Percentiles rank a stretch among this genome's conserved stretches.
Conservation (phyloP, 1,140 invertebrate genomes). For the Euura lappo region DNA sequence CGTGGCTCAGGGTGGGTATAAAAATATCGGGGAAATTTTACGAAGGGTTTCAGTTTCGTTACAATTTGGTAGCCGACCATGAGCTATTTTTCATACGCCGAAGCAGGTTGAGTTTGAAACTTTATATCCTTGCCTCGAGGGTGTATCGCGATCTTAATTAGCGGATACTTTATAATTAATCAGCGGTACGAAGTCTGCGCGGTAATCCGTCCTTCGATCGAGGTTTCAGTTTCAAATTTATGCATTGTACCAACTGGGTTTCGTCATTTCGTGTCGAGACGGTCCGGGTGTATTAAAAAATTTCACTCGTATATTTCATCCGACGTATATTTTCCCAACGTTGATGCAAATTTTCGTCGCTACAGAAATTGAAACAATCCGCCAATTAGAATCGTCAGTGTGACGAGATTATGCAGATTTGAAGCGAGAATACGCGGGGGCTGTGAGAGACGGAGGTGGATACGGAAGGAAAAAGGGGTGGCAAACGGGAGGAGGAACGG, state of each 20-base stretch:
- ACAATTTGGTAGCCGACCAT: neutral
- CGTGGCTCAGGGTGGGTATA: neutral
- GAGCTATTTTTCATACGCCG: neutral
- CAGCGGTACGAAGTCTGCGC: too few species aligned
- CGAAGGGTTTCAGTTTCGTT: neutral
- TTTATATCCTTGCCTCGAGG: neutral
- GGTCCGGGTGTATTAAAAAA: neutral
- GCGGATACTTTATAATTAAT: neutral
- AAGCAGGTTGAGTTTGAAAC: neutral
- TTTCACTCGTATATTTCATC: neutral
- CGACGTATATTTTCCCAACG: conserved; percentile 12
- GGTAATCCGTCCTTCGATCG: too few species aligned
- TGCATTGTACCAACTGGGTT: too few species aligned
- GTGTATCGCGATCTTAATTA: neutral
- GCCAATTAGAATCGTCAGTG: conserved; percentile 59
- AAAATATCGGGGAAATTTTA: neutral
- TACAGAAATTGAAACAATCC: conserved; percentile 60
- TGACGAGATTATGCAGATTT: conserved; percentile 61
- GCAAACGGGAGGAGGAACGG: conserved; percentile 9
- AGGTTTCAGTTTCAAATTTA: too few species aligned
- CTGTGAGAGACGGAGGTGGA: conserved; percentile 20
- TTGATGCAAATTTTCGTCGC: conserved; percentile 49
- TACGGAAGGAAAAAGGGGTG: conserved; percentile 6
- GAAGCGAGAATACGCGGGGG: conserved; percentile 31
- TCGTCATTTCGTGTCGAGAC: too few species aligned